Conservation (phyloP, 1,140 invertebrate species). For the Lanistes nyassanus region DNA sequence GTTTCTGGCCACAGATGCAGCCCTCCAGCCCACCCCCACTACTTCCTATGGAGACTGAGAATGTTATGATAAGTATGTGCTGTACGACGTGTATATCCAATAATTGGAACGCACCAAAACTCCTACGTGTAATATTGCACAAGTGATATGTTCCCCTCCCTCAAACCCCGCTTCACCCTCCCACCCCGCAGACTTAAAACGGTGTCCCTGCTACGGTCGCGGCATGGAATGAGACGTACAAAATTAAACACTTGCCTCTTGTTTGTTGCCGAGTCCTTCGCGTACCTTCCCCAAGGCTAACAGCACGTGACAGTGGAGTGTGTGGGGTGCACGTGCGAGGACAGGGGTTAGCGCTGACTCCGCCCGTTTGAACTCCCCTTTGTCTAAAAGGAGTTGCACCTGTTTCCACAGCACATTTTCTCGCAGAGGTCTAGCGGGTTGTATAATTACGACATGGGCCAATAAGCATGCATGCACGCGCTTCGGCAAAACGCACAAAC, state of each 20-base stretch:
- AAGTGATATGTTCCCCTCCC: no score
- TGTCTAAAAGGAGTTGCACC: conserved; percentile 34
- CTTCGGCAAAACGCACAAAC: no score
- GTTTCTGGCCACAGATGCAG: no score
- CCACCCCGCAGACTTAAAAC: neutral
- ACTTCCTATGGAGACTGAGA: no score
- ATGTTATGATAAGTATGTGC: no score
- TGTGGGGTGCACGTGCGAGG: conserved; percentile 22
- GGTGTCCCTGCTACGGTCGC: neutral
- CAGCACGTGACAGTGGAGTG: conserved; percentile 25
- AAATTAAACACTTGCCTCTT: conserved; percentile 27
- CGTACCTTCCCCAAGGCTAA: conserved; percentile 29
- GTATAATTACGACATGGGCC: no score
- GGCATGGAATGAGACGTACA: neutral
- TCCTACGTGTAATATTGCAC: no score
- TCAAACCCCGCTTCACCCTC: neutral
- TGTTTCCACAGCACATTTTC: conserved; percentile 8
- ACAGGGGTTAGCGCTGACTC: conserved; percentile 26
- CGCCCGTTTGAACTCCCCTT: conserved; percentile 28
- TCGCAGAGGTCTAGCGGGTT: neutral
- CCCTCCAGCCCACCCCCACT: no score
- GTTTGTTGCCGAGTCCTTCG: conserved; percentile 22
- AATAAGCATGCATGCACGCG: no score
- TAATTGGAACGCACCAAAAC: no score
- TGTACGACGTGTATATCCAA: no score